phyloP scores from a whole-genome alignment of 2,113 vertebrate genomes.

The Galemys pyrenaicus region DNA sequence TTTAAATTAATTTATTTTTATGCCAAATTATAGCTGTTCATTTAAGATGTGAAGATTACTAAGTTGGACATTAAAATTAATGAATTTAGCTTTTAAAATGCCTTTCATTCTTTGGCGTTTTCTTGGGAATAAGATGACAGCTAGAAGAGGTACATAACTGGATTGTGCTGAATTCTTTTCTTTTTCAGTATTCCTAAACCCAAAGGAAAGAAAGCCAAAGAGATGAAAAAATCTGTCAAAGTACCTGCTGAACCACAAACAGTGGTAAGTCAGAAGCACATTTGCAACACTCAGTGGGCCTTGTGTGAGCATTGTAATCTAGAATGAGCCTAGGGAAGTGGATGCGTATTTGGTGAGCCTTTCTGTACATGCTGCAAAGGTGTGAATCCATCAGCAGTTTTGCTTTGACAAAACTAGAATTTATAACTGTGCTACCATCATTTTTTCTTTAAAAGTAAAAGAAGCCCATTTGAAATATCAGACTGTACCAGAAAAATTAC shows the following conservation, averaged over 20 bases:
- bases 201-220: conserved; percentile 94
- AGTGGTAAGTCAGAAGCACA: conserved; percentile 74
- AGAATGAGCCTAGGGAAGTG: neutral
- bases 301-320: neutral
- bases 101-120: neutral
- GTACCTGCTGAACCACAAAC: conserved; percentile 80
- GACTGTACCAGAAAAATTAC: neutral
- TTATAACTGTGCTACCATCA: neutral
- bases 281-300: neutral
- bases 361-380: neutral
- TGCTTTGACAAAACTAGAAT: neutral
- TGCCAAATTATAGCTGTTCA: conserved; percentile 26
- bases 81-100: neutral
- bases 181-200: conserved; percentile 86
- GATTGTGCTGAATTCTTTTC: conserved; percentile 45
- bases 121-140: neutral
- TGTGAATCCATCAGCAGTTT: neutral
- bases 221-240: conserved; percentile 86
- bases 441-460: neutral
- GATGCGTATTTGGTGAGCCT: neutral
- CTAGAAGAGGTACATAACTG: conserved; percentile 59
- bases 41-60: conserved; percentile 32
- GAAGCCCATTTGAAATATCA: neutral
- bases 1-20: conserved; percentile 33
- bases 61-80: conserved; percentile 23